Conservation (phyloP, 2,888 invertebrate species). For the Cotesia congregata region DNA sequence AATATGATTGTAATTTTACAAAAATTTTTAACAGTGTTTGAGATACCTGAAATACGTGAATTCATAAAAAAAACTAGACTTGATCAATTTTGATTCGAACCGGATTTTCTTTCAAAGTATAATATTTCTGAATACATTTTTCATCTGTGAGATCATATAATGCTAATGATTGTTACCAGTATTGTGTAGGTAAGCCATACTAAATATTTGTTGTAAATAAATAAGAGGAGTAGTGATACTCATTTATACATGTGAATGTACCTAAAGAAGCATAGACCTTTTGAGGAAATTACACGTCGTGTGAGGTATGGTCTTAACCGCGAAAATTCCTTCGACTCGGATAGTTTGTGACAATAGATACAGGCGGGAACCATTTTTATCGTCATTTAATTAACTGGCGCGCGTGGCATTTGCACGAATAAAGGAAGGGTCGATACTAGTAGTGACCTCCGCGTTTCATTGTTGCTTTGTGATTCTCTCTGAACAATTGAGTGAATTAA, state of each 20-base stretch:
- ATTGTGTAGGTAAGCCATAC: too few species aligned
- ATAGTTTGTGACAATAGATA: constrained; percentile 41
- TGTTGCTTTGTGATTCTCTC: constrained; percentile 16
- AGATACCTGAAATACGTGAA: too few species aligned
- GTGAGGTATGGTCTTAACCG: constrained; percentile 27
- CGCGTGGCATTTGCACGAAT: constrained; percentile 48
- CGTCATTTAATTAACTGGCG: constrained; percentile 55
- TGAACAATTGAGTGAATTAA: constrained; percentile 25
- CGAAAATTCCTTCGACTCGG: constrained; percentile 46
- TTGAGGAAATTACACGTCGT: constrained; percentile 34
- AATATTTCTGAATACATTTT: too few species aligned
- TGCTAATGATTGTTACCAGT: too few species aligned
- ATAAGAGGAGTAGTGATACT: background rate
- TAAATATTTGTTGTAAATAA: too few species aligned
- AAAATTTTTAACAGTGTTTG: too few species aligned
- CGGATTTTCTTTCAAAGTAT: too few species aligned
- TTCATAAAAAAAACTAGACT: too few species aligned
- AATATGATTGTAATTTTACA: too few species aligned
- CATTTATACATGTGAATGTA: background rate
- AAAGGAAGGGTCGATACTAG: constrained; percentile 44
- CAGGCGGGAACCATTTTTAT: constrained; percentile 46
- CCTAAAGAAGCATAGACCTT: constrained; percentile 10
- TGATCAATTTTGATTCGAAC: too few species aligned
- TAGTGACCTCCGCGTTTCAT: constrained; percentile 18
- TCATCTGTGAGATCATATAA: too few species aligned